Evolutionary conservation across 1,140 invertebrate species (phyloP), one percentile per base, ranked within the genome.

Genomic region (Drosophila pseudoananassae): DNA sequence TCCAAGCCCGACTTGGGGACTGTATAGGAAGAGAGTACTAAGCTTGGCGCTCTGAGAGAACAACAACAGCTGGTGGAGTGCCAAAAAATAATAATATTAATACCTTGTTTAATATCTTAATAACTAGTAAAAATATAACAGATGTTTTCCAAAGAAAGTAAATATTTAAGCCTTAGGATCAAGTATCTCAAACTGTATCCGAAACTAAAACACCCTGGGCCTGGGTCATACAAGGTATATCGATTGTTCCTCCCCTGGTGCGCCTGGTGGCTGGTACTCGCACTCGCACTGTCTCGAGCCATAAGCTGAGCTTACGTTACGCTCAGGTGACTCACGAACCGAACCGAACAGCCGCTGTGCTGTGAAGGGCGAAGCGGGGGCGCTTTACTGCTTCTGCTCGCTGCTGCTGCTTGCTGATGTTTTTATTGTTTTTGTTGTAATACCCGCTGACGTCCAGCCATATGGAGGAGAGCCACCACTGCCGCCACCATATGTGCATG

Each of bases 281-380:
- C 40, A 36, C 33, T 36, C 33, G 69, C 58, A 33, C 56, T 40
- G 38, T 54, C 78, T 54, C 78, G 57, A 84, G 70, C 82, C 81
- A 78, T 74, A 85, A 78, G 76, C 82, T 83, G 76, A 68, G 87
- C 88, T 90, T 90, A 88, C 88, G 87, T 90, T 90, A 90, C 88
- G 87, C 87, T 87, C 88, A 90, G 88, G 78, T 90, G 87, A 90
- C 72, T 90, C 87, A 90, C 88, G 75, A 90, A 56, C 46, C 59
- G 55, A 63, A 53, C 64, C 63, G 58, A 40, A 58, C 50, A 57
- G 38, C 46, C 20, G 73, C 58, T 33, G 14, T 14, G 53, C 27
- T 10, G 10, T 25, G 58, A 87, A 82, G 82, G 82, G 82, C 82
- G 61, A 61, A 61, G 78, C 76, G 71, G 78, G 65, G 71, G 75